Evolutionary conservation across 1,140 invertebrate genomes (phyloP), one percentile per base, ranked within the genome.

Genomic region (Drosophila sproati): DNA sequence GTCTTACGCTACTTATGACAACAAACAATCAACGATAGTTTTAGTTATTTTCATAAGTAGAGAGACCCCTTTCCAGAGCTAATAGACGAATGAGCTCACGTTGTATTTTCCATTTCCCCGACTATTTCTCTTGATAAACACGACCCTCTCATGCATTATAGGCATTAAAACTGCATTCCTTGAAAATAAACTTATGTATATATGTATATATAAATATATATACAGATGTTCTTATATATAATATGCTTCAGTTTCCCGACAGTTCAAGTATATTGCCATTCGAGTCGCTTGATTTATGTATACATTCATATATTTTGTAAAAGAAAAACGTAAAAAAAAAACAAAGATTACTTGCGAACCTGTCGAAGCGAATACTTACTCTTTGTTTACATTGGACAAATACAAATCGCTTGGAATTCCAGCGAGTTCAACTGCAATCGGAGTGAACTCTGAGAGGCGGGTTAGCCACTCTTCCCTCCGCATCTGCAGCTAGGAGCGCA

Each of bases 281-380:
- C 34, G 56, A 68, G 62, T 73, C 69, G 31, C 43, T 80, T 77
- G 83, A 87, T 88, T 88, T 88, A 88, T 88, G 69, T 83, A 69
- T 70, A 43, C 10, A n/a, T n/a, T 32, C 34, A 39, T 41, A 77
- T 80, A 67, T 69, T 60, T 60, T 60, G 74, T 80, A 55, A 20
- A 69, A 67, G 61, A 71, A 57, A 61, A 20, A 20, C 20, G 73
- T 80, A 51, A 28, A 67, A 66, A 64, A 12, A 12, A 71, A 57
- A 61, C 77, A 61, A 75, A 60, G 69, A 60, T 64, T 41, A 59
- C 43, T 64, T 51, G 32, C 8, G 31, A 75, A 69, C 57, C 51
- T 74, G 72, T 62, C 66, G 72, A 74, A 61, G 37, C 51, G 5
- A 45, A 10, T 51, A 34, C 41, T 72, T 47, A 31, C 31, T 35